These are phyloP conservation scores for Baronia brevicornis DNA, from an alignment of 2,888 invertebrate genomes.

Conservation along the genomic window DNA sequence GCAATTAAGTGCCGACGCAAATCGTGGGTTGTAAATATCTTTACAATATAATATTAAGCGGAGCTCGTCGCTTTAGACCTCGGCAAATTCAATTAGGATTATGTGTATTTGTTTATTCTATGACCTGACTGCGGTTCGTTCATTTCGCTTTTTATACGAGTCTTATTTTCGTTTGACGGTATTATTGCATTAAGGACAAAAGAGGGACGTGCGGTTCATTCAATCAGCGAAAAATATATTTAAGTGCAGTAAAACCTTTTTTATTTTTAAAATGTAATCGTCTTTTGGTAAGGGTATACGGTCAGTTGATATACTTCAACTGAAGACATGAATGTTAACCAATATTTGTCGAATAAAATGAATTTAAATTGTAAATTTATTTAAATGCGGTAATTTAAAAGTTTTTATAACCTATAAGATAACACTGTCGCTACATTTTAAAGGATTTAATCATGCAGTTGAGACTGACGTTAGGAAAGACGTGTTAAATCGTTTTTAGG, in stretches of 20 bases:
- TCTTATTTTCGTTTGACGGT: slow-evolving; percentile 9
- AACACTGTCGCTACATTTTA: too few relatives aligned
- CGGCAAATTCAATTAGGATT: slow-evolving; percentile 24
- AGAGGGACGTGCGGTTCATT: slow-evolving; percentile 1
- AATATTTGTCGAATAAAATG: too few relatives aligned
- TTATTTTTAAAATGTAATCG: neutral
- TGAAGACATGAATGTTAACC: too few relatives aligned
- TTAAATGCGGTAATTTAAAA: too few relatives aligned
- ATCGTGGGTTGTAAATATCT: neutral
- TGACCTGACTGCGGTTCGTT: slow-evolving; percentile 9
- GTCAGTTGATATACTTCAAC: too few relatives aligned
- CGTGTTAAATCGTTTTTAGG: too few relatives aligned
- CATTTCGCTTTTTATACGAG: slow-evolving; percentile 7
- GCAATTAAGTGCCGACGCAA: neutral
- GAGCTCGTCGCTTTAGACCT: slow-evolving; percentile 4
- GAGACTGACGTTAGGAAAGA: too few relatives aligned
- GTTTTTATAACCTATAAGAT: too few relatives aligned
- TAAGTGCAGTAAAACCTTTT: neutral
- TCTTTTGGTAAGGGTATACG: neutral
- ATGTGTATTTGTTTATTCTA: slow-evolving; percentile 25
- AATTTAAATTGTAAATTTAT: too few relatives aligned
- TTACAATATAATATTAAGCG: slow-evolving; percentile 12
- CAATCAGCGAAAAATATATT: neutral
- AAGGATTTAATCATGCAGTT: too few relatives aligned
- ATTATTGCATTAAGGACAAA: slow-evolving; percentile 7